phyloP scores from a whole-genome alignment of 2,888 invertebrate genomes.

The Coenonympha glycerion region DNA sequence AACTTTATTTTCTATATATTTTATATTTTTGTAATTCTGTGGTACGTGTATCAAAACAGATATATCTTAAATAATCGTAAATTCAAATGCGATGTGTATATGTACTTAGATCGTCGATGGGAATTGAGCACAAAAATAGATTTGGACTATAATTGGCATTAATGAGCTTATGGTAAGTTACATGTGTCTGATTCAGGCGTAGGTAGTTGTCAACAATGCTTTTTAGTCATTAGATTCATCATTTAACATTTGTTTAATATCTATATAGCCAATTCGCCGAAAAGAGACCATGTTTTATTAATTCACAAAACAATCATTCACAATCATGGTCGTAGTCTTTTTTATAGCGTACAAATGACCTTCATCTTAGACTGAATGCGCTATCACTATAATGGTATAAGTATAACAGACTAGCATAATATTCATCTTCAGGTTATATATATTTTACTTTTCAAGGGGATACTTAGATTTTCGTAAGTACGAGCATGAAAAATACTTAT shows the following conservation, averaged over 20 bases:
- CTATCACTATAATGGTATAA: conserved; percentile 18
- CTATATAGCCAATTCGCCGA: conserved; percentile 53
- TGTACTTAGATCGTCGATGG: conserved; percentile 45
- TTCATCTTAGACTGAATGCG: conserved; percentile 27
- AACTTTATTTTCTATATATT: conserved; percentile 3
- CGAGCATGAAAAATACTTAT: conserved; percentile 26
- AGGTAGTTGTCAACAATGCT: conserved; percentile 62
- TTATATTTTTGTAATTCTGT: conserved; percentile 2
- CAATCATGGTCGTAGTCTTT: conserved; percentile 31
- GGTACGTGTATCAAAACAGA: conserved; percentile 26
- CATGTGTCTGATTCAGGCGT: conserved; percentile 55
- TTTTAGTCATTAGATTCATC: conserved; percentile 67
- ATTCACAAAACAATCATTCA: conserved; percentile 55
- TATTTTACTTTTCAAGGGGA: conserved; percentile 7
- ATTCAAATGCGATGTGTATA: conserved; percentile 52
- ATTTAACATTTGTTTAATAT: no score
- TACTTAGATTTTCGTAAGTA: conserved; percentile 29
- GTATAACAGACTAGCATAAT: conserved; percentile 10
- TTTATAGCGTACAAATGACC: conserved; percentile 21
- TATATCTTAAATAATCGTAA: conserved; percentile 43
- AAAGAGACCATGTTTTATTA: conserved; percentile 49
- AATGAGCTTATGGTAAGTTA: conserved; percentile 68
- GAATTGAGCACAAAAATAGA: conserved; percentile 42
- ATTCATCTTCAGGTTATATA: conserved; percentile 10
- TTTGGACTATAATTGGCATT: conserved; percentile 64